Percentiles rank a stretch among this genome's conserved stretches.
phyloP scores from a whole-genome alignment of 2,113 vertebrate genomes.

The Tamias sibiricus region DNA sequence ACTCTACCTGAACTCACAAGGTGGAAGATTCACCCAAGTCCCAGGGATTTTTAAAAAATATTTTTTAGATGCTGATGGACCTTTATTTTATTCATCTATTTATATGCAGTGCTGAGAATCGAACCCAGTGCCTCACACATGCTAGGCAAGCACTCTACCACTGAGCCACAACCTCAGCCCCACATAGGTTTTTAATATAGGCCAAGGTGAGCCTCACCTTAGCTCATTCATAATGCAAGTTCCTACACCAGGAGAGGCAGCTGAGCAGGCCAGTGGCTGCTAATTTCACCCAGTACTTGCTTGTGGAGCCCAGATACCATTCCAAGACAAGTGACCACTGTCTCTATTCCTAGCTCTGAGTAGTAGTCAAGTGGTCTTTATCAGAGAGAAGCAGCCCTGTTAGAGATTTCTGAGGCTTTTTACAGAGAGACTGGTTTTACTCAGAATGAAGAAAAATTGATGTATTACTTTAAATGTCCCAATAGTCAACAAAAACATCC shows the following conservation, averaged over 20 bases:
- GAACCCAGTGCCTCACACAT: no score
- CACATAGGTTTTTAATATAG: background rate
- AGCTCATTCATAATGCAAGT: background rate
- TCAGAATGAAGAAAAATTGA: background rate
- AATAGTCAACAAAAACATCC: background rate
- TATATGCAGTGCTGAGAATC: no score
- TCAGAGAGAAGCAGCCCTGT: background rate
- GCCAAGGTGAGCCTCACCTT: background rate
- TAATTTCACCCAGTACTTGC: background rate
- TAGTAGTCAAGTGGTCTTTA: background rate
- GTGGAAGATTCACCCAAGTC: background rate
- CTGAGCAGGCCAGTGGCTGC: background rate
- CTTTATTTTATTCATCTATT: no score
- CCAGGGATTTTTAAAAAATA: no score
- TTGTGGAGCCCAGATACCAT: background rate
- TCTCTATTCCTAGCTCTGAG: background rate
- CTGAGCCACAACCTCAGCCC: no score
- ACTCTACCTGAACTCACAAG: background rate
- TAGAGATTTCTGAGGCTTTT: background rate
- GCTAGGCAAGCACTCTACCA: no score
- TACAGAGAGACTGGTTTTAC: background rate
- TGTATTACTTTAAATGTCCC: background rate
- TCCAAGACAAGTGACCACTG: background rate
- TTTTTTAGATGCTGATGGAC: no score
- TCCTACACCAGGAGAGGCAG: background rate